Evolutionary conservation across 1,140 invertebrate species (phyloP), one percentile per base, ranked within the genome.

Genomic region (Capitella teleta): DNA sequence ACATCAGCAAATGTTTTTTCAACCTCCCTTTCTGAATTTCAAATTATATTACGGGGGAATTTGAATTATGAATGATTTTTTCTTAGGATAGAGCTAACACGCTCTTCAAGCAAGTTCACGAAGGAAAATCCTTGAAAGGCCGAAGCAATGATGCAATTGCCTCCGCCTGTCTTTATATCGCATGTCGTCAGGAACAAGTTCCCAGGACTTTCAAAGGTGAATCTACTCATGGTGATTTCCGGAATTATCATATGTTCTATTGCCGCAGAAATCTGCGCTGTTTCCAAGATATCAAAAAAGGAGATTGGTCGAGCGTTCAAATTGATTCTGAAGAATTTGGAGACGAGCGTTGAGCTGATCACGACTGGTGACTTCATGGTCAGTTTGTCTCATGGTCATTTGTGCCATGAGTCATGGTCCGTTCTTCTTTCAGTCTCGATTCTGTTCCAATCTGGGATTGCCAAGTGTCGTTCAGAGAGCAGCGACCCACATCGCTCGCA

Each of bases 251-350:
- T n/a, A n/a, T n/a, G n/a, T n/a, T 37, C n/a, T 37, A 21, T 37
- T 37, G 32, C 21, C n/a, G n/a, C 60, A 77, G 93, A 98, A 80
- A 97, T 98, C 44, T 98, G 93, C 76, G 92, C 93, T 6, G 88
- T 97, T 25, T 96, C 91, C 61, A 95, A 94, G 75, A 91, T 98
- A 40, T 95, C 93, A 57, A 98, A 98, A 72, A 98, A 98, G 67
- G 96, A 99, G 76, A 99, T 99, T 60, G 96, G 96, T 2, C 74
- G 94, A 58, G 93, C 90, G 64, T 97, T 96, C 63, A 96, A 95
- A 64, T 62, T 95, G 25, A 97, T 97, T 60, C 66, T 94, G 3
- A 90, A 91, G 64, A 87, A 87, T 0, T 72, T 97, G 62, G 78
- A 80, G 57, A 98, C 95, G 0, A 96, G 86, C 53, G 92, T 98